phyloP scores from a whole-genome alignment of 1,140 invertebrate genomes.

The Drosophila sulfurigaster region DNA sequence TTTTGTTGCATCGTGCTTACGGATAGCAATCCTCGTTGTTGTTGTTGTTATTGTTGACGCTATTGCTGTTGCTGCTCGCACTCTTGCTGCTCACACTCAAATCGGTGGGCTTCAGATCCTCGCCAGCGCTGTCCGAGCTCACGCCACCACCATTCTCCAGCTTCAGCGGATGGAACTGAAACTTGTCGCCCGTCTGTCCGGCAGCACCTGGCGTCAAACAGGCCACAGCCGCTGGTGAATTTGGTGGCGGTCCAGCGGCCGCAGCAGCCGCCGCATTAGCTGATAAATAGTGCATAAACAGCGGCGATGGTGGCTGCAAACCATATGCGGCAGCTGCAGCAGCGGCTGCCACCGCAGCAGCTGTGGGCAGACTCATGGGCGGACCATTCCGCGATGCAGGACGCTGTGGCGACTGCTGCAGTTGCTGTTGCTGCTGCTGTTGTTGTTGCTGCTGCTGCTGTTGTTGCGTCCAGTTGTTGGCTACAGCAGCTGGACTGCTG shows the following conservation, averaged over 20 bases:
- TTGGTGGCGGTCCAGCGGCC: constrained; percentile 64
- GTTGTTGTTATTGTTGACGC: constrained; percentile 26
- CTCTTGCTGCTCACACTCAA: constrained; percentile 84
- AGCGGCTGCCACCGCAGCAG: constrained; percentile 76
- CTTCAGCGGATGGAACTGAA: constrained; percentile 80
- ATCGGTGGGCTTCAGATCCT: constrained; percentile 86
- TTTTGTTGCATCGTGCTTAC: constrained; percentile 54
- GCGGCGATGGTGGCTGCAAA: constrained; percentile 81
- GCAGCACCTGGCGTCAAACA: constrained; percentile 55
- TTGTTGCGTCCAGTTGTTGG: constrained; percentile 50
- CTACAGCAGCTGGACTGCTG: constrained; percentile 52
- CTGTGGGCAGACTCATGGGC: constrained; percentile 70
- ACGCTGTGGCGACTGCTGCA: constrained; percentile 62
- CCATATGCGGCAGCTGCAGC: constrained; percentile 80
- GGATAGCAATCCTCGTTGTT: constrained; percentile 80
- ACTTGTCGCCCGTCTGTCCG: constrained; percentile 61
- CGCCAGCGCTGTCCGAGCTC: constrained; percentile 64
- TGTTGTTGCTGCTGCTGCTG: constrained; percentile 61
- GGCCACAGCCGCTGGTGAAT: constrained; percentile 68
- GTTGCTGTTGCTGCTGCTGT: constrained; percentile 63
- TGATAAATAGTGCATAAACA: constrained; percentile 83
- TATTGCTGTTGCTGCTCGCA: constrained; percentile 8
- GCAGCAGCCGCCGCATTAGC: constrained; percentile 67
- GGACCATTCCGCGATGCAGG: constrained; percentile 61
- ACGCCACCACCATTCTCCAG: constrained; percentile 65